A percentile compares a stretch with the other conserved stretches of the same genome.
Conservation (phyloP, 1,140 invertebrate genomes). For the Chionoecetes opilio region DNA sequence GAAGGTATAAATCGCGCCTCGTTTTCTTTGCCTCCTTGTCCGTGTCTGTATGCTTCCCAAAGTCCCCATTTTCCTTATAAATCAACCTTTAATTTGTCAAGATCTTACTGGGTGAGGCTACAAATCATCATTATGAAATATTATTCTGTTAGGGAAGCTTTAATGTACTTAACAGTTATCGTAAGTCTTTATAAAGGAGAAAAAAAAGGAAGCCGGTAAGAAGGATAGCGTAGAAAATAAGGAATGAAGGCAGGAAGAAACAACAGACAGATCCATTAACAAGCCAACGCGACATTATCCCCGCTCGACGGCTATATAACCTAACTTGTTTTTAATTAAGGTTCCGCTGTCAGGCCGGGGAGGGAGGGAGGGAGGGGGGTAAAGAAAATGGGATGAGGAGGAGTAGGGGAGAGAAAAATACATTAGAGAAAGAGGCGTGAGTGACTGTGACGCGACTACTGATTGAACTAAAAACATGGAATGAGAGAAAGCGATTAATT, state of each 20-base stretch:
- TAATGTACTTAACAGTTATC: too few relatives aligned
- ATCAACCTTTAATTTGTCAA: not conserved
- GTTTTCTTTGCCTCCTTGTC: not conserved
- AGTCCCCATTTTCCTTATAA: not conserved
- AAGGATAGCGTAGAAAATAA: not conserved
- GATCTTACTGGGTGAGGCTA: too few relatives aligned
- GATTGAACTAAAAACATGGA: too few relatives aligned
- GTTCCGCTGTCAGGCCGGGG: not conserved
- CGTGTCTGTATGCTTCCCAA: not conserved
- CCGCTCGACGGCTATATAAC: not conserved
- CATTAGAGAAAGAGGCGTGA: too few relatives aligned
- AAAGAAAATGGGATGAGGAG: not conserved
- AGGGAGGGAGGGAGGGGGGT: not conserved
- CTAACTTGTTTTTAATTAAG: conserved; percentile 36
- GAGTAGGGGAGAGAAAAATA: not conserved
- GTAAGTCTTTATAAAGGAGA: not conserved
- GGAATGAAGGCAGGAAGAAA: not conserved
- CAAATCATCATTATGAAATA: too few relatives aligned
- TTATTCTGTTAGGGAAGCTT: too few relatives aligned
- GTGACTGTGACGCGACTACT: too few relatives aligned
- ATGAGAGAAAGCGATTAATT: too few relatives aligned
- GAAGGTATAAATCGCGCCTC: not conserved
- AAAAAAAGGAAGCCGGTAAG: not conserved
- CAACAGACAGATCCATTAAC: not conserved
- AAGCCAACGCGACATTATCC: not conserved